Evolutionary conservation across 2,888 invertebrate species (phyloP).

Genomic region (Calameuta idolon): DNA sequence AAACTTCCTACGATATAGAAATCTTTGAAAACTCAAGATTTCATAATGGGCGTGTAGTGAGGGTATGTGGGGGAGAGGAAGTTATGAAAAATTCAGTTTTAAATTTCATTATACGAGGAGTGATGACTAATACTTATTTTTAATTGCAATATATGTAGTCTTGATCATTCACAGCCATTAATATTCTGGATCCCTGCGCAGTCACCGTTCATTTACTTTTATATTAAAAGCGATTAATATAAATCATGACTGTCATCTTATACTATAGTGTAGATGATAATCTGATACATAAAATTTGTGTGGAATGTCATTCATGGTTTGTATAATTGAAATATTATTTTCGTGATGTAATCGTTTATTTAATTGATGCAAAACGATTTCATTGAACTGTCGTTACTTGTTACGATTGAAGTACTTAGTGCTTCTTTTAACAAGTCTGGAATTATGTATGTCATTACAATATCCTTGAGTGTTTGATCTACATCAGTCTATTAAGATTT

Average conservation of each 20-base stretch:
- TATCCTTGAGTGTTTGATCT: too few species aligned
- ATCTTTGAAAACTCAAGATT: not conserved
- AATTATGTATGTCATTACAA: too few species aligned
- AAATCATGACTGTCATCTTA: not conserved
- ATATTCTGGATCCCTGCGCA: not conserved
- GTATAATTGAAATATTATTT: not conserved
- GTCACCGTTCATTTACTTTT: not conserved
- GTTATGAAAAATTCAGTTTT: not conserved
- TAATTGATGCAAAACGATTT: not conserved
- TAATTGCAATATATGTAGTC: not conserved
- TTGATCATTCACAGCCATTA: not conserved
- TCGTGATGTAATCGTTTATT: not conserved
- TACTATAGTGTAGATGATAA: not conserved
- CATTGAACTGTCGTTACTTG: not conserved
- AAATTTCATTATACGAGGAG: not conserved
- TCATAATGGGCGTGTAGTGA: not conserved
- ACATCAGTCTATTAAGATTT: not conserved
- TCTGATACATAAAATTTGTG: not conserved
- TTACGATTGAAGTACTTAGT: not conserved
- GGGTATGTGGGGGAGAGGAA: not conserved
- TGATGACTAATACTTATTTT: not conserved
- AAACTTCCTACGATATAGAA: too few species aligned
- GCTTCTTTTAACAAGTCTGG: constrained; percentile 2
- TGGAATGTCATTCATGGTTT: not conserved
- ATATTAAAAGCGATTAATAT: not conserved